Base-by-base conservation (phyloP, 2,797 vertebrate genomes). In the Hydrocynus forskahlii region DNA sequence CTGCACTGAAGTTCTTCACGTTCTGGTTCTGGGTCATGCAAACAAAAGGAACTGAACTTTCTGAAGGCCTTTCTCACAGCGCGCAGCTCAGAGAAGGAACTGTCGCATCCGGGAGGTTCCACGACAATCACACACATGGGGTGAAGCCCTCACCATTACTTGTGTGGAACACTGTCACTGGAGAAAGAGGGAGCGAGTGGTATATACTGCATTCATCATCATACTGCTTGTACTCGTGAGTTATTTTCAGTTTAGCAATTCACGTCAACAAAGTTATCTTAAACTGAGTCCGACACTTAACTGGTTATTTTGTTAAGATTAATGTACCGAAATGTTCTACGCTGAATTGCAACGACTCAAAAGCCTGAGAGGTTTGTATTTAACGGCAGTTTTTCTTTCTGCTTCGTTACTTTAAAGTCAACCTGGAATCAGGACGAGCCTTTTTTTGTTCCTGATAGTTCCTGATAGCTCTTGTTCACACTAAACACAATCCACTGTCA, bases 211-310 rank as follows among this genome's bases (percentile, higher is more conserved):
- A 48, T 48, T 48, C n/a, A n/a, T n/a, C n/a, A n/a, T n/a, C 40
- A 4, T 43, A 3, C 25, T 8, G 10, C 9, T 68, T 21, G 43
- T 69, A 19, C 4, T 6, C 52, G 40, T 43, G 40, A 43, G 40
- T 43, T 43, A 3, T 43, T 43, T 43, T 43, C 40, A 43, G 40
- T 43, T 43, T 43, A 4, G 40, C 7, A 7, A 43, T 43, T n/a
- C 81, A 43, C 14, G 55, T 29, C n/a, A 60, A 81, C 73, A 74
- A 78, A 35, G 74, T 80, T 82, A 76, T 62, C 13, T 79, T 55
- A 76, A 79, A 83, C 72, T 52, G 67, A 76, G 35, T 79, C 43
- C 3, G 14, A 23, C 12, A 8, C 38, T 45, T 68, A 45, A 38
- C 1, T 17, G 29, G 2, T 48, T 12, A 48, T 48, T 43, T 43